phyloP scores from a whole-genome alignment of 2,113 vertebrate species.

The Pelecanus crispus region DNA sequence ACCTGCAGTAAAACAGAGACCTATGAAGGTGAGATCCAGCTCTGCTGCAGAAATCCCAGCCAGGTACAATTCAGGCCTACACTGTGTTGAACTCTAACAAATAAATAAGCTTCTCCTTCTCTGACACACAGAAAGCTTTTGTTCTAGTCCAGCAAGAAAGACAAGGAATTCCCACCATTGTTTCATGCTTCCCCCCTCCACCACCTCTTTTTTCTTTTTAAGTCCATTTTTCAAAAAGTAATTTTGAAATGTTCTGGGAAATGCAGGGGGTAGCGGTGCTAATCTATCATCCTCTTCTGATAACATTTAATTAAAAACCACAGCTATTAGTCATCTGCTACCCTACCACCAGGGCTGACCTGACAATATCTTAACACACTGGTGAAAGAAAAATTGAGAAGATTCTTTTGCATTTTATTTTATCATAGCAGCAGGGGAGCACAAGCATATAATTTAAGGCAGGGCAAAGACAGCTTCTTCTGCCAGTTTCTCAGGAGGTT shows the following conservation, averaged over 20 bases:
- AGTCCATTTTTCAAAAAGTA: conserved; percentile 63
- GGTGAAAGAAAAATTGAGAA: conserved; percentile 48
- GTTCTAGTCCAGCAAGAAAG: background rate
- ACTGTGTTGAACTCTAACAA: background rate
- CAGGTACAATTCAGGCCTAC: background rate
- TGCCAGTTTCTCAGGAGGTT: conserved; percentile 28
- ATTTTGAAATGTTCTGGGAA: conserved; percentile 63
- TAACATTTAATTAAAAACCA: conserved; percentile 61
- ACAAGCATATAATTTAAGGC: conserved; percentile 20
- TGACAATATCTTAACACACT: conserved; percentile 42
- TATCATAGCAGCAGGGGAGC: background rate
- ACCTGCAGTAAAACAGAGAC: background rate
- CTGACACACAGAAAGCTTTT: conserved; percentile 11
- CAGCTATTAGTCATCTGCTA: conserved; percentile 52
- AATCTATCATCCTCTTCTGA: conserved; percentile 63
- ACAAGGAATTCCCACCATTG: conserved; percentile 55
- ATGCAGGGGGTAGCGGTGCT: conserved; percentile 2
- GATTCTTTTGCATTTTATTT: conserved; percentile 30
- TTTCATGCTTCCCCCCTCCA: background rate
- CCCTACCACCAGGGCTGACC: conserved; percentile 29
- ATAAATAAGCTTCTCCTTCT: background rate
- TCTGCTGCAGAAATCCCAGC: background rate
- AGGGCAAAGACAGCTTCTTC: background rate
- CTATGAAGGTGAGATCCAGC: background rate
- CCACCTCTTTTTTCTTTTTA: background rate